Conservation (phyloP, 1,140 invertebrate genomes). For the Pinna nobilis region DNA sequence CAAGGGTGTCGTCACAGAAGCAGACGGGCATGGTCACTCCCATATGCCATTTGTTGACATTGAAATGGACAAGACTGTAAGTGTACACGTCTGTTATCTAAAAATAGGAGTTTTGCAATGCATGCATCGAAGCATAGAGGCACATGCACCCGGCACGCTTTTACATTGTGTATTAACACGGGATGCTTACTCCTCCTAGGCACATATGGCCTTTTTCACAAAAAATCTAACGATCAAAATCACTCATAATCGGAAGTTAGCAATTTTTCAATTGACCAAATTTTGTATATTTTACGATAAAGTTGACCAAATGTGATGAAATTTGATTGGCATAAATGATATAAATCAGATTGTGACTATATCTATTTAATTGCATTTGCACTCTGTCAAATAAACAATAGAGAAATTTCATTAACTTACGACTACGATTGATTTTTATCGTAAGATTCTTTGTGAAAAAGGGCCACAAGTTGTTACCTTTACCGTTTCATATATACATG, state of each 20-base stretch:
- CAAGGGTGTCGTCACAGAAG: background rate
- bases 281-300: too few relatives aligned
- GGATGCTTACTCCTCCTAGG: background rate
- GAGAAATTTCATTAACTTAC: too few relatives aligned
- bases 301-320: too few relatives aligned
- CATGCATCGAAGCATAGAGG: background rate
- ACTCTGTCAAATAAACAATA: background rate
- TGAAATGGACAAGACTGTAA: slow-evolving; percentile 13
- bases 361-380: too few relatives aligned
- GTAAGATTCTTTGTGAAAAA: too few relatives aligned
- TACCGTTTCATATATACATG: background rate
- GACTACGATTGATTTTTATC: too few relatives aligned
- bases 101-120: background rate
- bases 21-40: slow-evolving; percentile 45
- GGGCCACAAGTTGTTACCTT: background rate
- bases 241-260: background rate
- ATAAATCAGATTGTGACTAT: too few relatives aligned
- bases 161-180: background rate
- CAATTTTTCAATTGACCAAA: too few relatives aligned
- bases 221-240: background rate
- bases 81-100: background rate
- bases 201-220: background rate
- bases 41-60: slow-evolving; percentile 43
- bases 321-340: too few relatives aligned
- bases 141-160: background rate